Evolutionary conservation across 2,113 vertebrate genomes (phyloP), one percentile per base, ranked within the genome.

Genomic region (Tringa solitaria): DNA sequence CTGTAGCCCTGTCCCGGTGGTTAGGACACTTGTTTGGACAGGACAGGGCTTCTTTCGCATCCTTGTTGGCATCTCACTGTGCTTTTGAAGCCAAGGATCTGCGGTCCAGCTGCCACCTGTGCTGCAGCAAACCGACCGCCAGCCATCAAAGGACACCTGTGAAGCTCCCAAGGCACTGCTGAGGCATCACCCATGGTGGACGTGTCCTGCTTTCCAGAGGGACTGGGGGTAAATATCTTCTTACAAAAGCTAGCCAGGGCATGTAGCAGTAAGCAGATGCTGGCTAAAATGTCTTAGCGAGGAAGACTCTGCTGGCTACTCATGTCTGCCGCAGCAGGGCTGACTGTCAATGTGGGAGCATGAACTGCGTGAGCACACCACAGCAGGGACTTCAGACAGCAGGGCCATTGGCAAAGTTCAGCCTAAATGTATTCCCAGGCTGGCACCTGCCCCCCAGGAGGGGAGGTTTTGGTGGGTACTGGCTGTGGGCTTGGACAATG

Each of bases 251-350:
- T 65, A 18, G 35, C 33, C 20, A 6, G 27, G 17, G n/a, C 51
- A 32, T 9, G 15, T 10, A 27, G 18, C 56, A 70, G 22, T 22
- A 84, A 89, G 24, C 12, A 50, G 39, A 57, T 8, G 21, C 4
- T 18, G 24, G 17, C 21, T 54, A 26, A 76, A 41, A 51, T 0
- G 1, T 12, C 79, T 57, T 26, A 41, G 24, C 1, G 3, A 51
- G 18, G 37, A 79, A 79, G 61, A 35, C 2, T 1, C 30, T 43
- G 26, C 12, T 75, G 74, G 21, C 51, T 70, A 56, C 46, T 89
- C 35, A 8, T 0, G 0, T 54, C 79, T 4, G 10, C 69, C 30
- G 19, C 16, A 41, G n/a, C 27, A 41, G 30, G n/a, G 50, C 23
- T 51, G 73, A 32, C 53, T 24, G 37, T 28, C 56, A 50, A 22